phyloP scores from a whole-genome alignment of 2,797 vertebrate genomes.

The Ciconia nigra region DNA sequence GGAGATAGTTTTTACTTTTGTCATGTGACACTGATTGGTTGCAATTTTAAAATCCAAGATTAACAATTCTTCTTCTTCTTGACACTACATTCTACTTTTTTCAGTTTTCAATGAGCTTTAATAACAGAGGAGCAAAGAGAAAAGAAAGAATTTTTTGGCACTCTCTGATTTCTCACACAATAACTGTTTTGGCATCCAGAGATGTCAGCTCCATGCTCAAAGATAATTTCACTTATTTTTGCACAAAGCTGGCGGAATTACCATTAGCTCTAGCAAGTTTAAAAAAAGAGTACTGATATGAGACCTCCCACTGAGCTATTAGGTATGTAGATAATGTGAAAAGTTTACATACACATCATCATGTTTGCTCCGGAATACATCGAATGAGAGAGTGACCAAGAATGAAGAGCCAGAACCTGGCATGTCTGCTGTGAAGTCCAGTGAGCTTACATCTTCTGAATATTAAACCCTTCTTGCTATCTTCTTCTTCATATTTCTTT shows the following conservation, averaged over 20 bases:
- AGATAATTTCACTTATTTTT: conserved; percentile 27
- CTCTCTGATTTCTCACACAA: not conserved
- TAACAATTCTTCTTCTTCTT: not conserved
- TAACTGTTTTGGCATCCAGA: conserved; percentile 18
- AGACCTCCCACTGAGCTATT: not conserved
- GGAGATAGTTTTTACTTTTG: not conserved
- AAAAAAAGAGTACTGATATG: not conserved
- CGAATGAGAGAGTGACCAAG: not conserved
- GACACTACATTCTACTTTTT: not conserved
- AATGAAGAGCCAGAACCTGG: not conserved
- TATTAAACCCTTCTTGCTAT: not conserved
- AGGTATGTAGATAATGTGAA: not conserved
- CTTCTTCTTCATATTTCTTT: not conserved
- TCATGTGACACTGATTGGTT: not conserved
- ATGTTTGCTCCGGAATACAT: not conserved
- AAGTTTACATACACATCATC: not conserved
- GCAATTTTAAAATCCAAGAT: not conserved
- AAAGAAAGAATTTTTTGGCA: not conserved
- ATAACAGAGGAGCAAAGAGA: not conserved
- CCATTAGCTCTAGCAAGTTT: not conserved
- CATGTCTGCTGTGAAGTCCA: not conserved
- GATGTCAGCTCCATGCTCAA: not conserved
- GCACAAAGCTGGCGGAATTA: not conserved
- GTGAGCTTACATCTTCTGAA: not conserved
- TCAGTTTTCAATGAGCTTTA: conserved; percentile 14